phyloP scores from a whole-genome alignment of 2,797 vertebrate species.

The Typhlichthys subterraneus region DNA sequence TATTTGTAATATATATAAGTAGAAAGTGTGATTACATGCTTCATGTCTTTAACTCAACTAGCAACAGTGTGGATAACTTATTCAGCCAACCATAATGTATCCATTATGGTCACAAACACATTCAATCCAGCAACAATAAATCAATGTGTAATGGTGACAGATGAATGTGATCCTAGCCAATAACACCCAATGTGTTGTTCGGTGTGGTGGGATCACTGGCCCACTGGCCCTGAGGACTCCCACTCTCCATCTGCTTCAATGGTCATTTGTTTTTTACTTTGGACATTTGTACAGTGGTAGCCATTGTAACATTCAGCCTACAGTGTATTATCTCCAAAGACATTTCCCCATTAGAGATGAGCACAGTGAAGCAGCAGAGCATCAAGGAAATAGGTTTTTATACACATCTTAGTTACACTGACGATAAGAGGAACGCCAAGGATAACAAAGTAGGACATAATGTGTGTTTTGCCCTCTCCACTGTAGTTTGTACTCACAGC shows the following conservation, averaged over 20 bases:
- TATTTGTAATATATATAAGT: too few species aligned
- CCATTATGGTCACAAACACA: background rate
- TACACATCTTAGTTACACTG: background rate
- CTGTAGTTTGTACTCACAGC: too few species aligned
- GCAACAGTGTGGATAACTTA: background rate
- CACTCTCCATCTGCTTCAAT: conserved; percentile 10
- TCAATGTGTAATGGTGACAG: conserved; percentile 9
- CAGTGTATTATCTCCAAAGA: background rate
- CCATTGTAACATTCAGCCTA: conserved; percentile 3
- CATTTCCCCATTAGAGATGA: background rate
- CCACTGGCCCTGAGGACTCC: background rate
- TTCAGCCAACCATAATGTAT: too few species aligned
- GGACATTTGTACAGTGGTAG: background rate
- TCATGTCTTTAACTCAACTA: conserved; percentile 8
- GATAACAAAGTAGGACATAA: too few species aligned
- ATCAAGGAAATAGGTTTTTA: background rate
- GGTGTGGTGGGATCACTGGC: conserved; percentile 3
- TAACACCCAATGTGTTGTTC: conserved; percentile 10
- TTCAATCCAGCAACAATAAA: background rate
- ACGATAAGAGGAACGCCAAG: too few species aligned
- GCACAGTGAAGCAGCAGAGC: background rate
- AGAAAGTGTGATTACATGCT: background rate
- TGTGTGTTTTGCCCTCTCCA: too few species aligned
- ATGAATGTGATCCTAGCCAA: conserved; percentile 6
- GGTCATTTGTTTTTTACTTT: background rate